Base-by-base conservation (phyloP, 2,888 invertebrate genomes). In the Yponomeuta malinellus region DNA sequence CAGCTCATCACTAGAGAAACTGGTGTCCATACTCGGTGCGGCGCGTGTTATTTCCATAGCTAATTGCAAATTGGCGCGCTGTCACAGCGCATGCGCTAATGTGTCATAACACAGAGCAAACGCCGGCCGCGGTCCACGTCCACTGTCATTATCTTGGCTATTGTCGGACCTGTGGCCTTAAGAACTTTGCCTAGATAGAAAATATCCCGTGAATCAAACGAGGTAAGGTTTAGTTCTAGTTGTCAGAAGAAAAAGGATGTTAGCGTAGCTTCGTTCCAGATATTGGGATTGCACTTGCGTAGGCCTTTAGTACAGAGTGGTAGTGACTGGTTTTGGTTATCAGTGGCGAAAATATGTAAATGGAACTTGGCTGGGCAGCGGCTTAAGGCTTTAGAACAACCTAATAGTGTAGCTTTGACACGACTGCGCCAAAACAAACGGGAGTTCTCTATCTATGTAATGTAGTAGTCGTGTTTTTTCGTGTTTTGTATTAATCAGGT, bases 61-160 rank as follows among this genome's bases (percentile, higher is more conserved):
- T 90, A 91, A 92, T 91, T 90, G 90, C 81, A 91, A 92, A 91
- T 91, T 89, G 87, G 80, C 74, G 76, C 78, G 82, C 88, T 90
- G 90, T 88, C 89, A 90, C 86, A 87, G 83, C 82, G 80, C 78
- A 82, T 80, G 83, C 85, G 89, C 83, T 89, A 91, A 91, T 90
- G 90, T 90, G 91, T 89, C 88, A 89, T 89, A 89, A 88, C 84
- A 77, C 63, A 73, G 72, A 72, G 71, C 74, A 76, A 76, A 72
- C 59, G 76, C 81, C 79, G 81, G 78, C 81, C 81, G 79, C 77
- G 75, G 74, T 69, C 72, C 74, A 71, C 72, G 72, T 59, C 70
- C 67, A 73, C 73, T 73, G 72, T 73, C 72, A 73, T 75, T 75
- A 73, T 69, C 69, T 48, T 70, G 71, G n/a, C 68, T 48, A 59